phyloP scores from a whole-genome alignment of 1,140 invertebrate species.

The Diabrotica undecimpunctata region DNA sequence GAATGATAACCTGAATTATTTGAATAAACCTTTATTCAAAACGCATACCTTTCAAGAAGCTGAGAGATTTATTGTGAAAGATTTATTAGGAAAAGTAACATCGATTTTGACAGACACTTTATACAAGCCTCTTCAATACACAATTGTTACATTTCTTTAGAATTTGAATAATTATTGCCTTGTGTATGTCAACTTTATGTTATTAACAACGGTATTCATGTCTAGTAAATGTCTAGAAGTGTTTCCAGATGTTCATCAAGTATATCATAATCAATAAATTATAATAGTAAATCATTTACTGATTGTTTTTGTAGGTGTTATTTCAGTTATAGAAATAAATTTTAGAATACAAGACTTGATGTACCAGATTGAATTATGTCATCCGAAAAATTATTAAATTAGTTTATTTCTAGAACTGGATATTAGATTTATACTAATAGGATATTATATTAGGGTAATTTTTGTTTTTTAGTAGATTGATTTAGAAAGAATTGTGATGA shows the following conservation, averaged over 20 bases:
- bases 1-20: no score
- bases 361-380: background rate
- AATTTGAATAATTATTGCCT: background rate
- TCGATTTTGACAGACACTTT: background rate
- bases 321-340: background rate
- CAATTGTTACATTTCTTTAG: background rate
- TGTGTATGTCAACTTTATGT: background rate
- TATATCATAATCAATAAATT: background rate
- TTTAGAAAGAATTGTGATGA: background rate
- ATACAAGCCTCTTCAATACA: background rate
- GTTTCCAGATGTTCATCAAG: background rate
- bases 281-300: background rate
- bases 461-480: conserved; percentile 3
- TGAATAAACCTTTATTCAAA: no score
- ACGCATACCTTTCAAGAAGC: no score
- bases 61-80: background rate
- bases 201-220: background rate
- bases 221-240: background rate
- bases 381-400: background rate
- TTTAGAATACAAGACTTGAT: background rate
- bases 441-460: background rate
- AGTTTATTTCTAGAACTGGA: background rate
- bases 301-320: background rate
- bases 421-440: background rate
- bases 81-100: background rate